Base-by-base conservation (phyloP, 1,140 invertebrate species). In the Panagrolaimus sp. region DNA sequence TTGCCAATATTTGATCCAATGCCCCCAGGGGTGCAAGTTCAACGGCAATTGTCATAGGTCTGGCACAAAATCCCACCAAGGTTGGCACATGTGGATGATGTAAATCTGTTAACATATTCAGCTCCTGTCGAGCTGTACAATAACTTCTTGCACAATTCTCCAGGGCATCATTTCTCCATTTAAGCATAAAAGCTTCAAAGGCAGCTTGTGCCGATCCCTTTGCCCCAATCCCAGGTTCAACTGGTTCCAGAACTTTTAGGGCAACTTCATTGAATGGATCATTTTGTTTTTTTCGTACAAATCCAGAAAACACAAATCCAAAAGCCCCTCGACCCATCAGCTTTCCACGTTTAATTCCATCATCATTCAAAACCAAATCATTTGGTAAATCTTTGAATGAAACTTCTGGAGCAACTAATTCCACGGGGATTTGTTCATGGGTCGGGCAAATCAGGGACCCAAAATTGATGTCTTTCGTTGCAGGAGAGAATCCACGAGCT, bases 281-380 rank as follows among this genome's bases (percentile, higher is more conserved):
- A 26, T 46, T 28, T 12, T 21, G 21, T 21, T 58, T 58, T 12
- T 28, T 21, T 63, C 62, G 45, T 17, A 28, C 62, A 45, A 17
- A 68, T 43, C 72, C 72, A 69, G 26, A 89, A 82, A 94, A 95
- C 0, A 98, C 96, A 83, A 96, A 94, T 0, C 96, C 95, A 87
- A 98, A 98, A 0, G 94, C 94, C 0, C 96, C 96, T 44, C 93
- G 88, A 0, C 96, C 96, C n/a, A 95, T 78, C 84, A 81, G 93
- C 86, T 70, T 88, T 0, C 90, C 91, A 90, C 46, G 90, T n/a
- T n/a, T 62, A 24, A 24, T 70, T 15, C 88, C 72, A 89, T 88
- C 28, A 28, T 58, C 52, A 1, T 12, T n/a, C 52, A 95, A 90
- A 0, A 93, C 85, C 68, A 90, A 87, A 52, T 89, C 86, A 38